Evolutionary conservation across 1,140 invertebrate species (phyloP).

Genomic region (Acromyrmex charruanus): DNA sequence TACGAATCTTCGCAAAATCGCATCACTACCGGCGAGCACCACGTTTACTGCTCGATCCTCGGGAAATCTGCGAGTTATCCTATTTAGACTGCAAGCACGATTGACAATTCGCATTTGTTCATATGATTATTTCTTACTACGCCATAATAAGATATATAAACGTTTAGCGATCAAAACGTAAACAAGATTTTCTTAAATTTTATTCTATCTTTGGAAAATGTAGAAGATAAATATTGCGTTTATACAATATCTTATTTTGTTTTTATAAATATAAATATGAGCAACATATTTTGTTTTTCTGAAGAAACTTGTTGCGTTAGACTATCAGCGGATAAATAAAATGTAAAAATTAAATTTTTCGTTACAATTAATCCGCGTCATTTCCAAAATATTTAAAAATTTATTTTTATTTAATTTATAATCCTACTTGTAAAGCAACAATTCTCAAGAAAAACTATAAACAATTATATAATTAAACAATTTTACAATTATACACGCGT

Average conservation of each 20-base stretch:
- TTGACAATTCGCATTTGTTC: conserved; percentile 29
- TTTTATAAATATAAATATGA: no score
- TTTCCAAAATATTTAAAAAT: background rate
- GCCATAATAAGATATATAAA: conserved; percentile 6
- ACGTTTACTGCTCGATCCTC: background rate
- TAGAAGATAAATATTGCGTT: background rate
- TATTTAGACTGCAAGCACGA: conserved; percentile 38
- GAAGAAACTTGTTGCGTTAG: background rate
- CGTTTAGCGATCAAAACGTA: background rate
- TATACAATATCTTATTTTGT: background rate
- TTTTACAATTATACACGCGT: background rate
- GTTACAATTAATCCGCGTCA: background rate
- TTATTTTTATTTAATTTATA: background rate
- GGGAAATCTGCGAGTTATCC: conserved; percentile 17
- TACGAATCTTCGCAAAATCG: conserved; percentile 10
- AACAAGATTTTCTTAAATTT: conserved; percentile 22
- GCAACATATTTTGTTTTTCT: background rate
- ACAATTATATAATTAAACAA: no score
- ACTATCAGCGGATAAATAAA: background rate
- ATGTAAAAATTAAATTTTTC: background rate
- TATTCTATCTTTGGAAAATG: background rate
- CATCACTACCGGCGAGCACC: background rate
- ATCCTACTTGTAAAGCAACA: background rate
- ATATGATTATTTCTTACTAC: conserved; percentile 6
- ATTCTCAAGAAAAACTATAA: background rate